Evolutionary conservation across 2,113 vertebrate genomes (phyloP).

Genomic region (Syrmaticus mikado): DNA sequence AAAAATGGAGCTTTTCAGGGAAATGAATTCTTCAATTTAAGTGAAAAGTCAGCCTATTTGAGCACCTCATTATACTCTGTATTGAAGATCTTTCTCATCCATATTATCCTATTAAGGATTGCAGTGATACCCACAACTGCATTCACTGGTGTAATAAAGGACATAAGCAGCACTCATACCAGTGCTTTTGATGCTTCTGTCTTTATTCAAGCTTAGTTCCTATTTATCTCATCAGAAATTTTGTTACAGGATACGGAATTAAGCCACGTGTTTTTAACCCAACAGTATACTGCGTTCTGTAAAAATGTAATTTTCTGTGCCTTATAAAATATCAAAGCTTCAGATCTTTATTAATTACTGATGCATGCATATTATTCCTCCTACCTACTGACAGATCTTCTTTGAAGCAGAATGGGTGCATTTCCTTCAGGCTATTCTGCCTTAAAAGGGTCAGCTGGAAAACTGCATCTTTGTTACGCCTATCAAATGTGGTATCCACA

Average conservation of each 20-base stretch:
- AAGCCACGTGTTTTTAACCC: constrained; percentile 40
- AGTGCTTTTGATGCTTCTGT: constrained; percentile 48
- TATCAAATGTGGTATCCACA: constrained; percentile 56
- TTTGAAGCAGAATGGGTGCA: constrained; percentile 69
- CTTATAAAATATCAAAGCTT: constrained; percentile 65
- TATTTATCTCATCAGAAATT: constrained; percentile 60
- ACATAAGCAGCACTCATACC: constrained; percentile 23
- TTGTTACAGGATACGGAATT: constrained; percentile 34
- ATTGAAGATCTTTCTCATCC: constrained; percentile 69
- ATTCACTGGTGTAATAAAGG: constrained; percentile 61
- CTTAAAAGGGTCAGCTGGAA: constrained; percentile 64
- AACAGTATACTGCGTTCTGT: constrained; percentile 39
- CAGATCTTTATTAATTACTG: constrained; percentile 71
- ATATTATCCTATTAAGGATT: constrained; percentile 71
- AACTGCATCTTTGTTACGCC: constrained; percentile 52
- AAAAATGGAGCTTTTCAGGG: constrained; percentile 60
- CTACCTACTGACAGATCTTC: constrained; percentile 62
- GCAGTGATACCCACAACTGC: constrained; percentile 56
- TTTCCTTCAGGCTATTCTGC: constrained; percentile 65
- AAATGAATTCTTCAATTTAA: constrained; percentile 72
- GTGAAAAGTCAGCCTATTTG: constrained; percentile 68
- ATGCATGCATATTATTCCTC: constrained; percentile 70
- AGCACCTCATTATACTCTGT: constrained; percentile 66
- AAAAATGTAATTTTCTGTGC: constrained; percentile 57
- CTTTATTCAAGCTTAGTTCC: constrained; percentile 27